Evolutionary conservation across 2,797 vertebrate species (phyloP).

Genomic region (Myotis pilosus): DNA sequence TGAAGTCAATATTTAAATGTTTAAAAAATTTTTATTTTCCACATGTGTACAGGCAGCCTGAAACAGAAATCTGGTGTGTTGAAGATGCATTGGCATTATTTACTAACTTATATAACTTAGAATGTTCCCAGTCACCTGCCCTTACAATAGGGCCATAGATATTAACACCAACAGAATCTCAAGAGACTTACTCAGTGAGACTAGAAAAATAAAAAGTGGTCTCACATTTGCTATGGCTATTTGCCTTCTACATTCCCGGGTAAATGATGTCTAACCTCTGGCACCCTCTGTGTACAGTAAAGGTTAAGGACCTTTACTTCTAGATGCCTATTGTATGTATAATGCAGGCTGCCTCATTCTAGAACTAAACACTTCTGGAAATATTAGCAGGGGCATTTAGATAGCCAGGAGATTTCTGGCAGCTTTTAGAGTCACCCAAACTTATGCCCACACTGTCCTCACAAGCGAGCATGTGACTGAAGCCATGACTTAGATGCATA

Average conservation of each 20-base stretch:
- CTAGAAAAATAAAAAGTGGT: slow-evolving; percentile 52
- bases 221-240: slow-evolving; percentile 55
- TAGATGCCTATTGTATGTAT: slow-evolving; percentile 64
- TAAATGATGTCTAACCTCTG: slow-evolving; percentile 76
- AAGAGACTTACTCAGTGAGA: slow-evolving; percentile 52
- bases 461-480: neutral
- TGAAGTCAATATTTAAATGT: slow-evolving; percentile 37
- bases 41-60: neutral
- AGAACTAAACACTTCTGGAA: slow-evolving; percentile 52
- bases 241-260: slow-evolving; percentile 59
- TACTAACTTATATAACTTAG: slow-evolving; percentile 61
- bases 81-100: slow-evolving; percentile 41
- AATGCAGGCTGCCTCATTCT: slow-evolving; percentile 45
- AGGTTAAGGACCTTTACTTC: slow-evolving; percentile 60
- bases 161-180: slow-evolving; percentile 7
- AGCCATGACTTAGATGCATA: neutral
- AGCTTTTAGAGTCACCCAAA: neutral
- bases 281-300: slow-evolving; percentile 58
- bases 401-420: slow-evolving; percentile 37
- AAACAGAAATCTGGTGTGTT: neutral
- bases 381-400: neutral
- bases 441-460: neutral
- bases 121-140: neutral
- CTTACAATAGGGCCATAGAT: neutral
- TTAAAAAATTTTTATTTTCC: slow-evolving; percentile 40